A percentile compares a stretch with the other conserved stretches of the same genome.
phyloP scores from a whole-genome alignment of 2,797 vertebrate genomes.

The Chaetophractus vellerosus region DNA sequence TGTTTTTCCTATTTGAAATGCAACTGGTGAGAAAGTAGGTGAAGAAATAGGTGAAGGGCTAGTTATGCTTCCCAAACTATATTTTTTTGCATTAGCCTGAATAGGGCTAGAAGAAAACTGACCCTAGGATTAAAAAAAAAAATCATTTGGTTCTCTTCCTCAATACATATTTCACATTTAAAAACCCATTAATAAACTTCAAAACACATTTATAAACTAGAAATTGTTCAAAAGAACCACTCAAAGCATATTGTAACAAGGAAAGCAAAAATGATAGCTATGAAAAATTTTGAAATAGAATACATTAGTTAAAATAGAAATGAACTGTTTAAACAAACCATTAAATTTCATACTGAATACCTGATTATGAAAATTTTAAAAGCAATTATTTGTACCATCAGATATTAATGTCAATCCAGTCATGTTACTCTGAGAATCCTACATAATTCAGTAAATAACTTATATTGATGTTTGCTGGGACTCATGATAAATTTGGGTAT shows the following conservation, averaged over 20 bases:
- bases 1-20: slow-evolving; percentile 90
- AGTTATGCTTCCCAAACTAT: slow-evolving; percentile 94
- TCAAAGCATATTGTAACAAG: slow-evolving; percentile 36
- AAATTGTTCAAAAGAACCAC: slow-evolving; percentile 1
- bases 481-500: not conserved
- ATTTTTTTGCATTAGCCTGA: slow-evolving; percentile 92
- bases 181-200: not conserved
- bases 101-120: slow-evolving; percentile 99
- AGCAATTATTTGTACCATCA: slow-evolving; percentile 24
- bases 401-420: not conserved
- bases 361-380: not conserved
- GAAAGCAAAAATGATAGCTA: slow-evolving; percentile 3
- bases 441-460: not conserved
- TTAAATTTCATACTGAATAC: not conserved
- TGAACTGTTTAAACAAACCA: slow-evolving; percentile 25
- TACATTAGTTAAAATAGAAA: slow-evolving; percentile 25
- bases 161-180: not conserved
- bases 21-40: slow-evolving; percentile 95
- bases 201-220: slow-evolving; percentile 48
- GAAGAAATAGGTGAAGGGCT: slow-evolving; percentile 92
- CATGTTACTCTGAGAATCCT: not conserved
- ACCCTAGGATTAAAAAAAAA: slow-evolving; percentile 90
- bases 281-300: slow-evolving; percentile 28
- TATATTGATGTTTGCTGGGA: not conserved
- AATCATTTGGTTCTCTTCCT: not conserved